Percentiles rank a stretch among this genome's conserved stretches.
These are phyloP conservation scores for Delia radicum DNA, from an alignment of 1,140 invertebrate species.

Conservation along the genomic window DNA sequence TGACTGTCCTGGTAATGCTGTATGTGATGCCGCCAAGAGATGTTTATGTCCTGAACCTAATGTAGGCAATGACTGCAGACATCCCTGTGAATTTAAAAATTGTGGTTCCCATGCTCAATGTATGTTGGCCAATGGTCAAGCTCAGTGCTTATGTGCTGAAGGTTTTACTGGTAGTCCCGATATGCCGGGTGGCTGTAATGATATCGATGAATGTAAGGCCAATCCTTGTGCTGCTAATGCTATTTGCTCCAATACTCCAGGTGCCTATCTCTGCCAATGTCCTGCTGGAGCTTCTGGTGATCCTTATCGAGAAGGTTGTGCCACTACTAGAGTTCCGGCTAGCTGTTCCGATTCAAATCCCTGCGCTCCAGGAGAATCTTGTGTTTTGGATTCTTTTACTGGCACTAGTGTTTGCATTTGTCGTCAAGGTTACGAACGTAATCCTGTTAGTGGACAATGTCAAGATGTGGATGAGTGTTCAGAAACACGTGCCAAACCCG, in stretches of 20 bases:
- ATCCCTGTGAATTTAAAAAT: slow-evolving; percentile 83
- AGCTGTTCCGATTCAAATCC: slow-evolving; percentile 73
- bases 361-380: slow-evolving; percentile 80
- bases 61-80: slow-evolving; percentile 86
- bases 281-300: slow-evolving; percentile 72
- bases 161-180: slow-evolving; percentile 73
- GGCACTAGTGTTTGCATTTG: slow-evolving; percentile 84
- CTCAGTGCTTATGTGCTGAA: slow-evolving; percentile 78
- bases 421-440: slow-evolving; percentile 77
- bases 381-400: slow-evolving; percentile 71
- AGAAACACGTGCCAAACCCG: slow-evolving; percentile 67
- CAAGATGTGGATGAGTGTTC: slow-evolving; percentile 88
- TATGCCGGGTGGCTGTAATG: slow-evolving; percentile 73
- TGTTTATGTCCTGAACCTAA: slow-evolving; percentile 89
- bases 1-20: slow-evolving; percentile 87
- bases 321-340: slow-evolving; percentile 63
- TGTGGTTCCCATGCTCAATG: slow-evolving; percentile 89
- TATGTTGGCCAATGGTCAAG: slow-evolving; percentile 78
- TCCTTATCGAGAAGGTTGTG: slow-evolving; percentile 73
- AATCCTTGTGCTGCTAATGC: slow-evolving; percentile 79
- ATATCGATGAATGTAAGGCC: slow-evolving; percentile 80
- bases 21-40: slow-evolving; percentile 73
- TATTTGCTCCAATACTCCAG: slow-evolving; percentile 84
- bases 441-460: slow-evolving; percentile 71
- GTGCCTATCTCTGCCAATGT: slow-evolving; percentile 84